Evolutionary conservation across 2,113 vertebrate species (phyloP).

Genomic region (Myanophis thanlyinensis): DNA sequence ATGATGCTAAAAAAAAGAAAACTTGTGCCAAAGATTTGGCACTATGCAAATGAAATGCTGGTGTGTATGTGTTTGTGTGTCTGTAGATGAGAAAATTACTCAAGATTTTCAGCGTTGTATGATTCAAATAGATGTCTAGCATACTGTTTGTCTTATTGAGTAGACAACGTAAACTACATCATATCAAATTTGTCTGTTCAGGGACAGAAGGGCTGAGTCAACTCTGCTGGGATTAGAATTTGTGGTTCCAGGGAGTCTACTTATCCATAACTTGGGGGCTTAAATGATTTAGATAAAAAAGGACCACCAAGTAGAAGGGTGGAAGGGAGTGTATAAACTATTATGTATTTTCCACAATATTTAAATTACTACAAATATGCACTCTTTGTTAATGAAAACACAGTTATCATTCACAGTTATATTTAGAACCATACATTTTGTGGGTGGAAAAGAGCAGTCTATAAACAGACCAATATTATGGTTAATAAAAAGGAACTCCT

Average conservation of each 20-base stretch:
- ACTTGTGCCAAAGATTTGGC: not conserved
- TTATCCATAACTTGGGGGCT: not conserved
- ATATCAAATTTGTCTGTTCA: not conserved
- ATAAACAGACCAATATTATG: not conserved
- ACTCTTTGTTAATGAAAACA: slow-evolving; percentile 21
- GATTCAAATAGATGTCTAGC: slow-evolving; percentile 3
- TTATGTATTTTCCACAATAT: slow-evolving; percentile 28
- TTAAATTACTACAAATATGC: slow-evolving; percentile 21
- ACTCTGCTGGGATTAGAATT: slow-evolving; percentile 10
- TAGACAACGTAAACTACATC: not conserved
- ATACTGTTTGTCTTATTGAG: slow-evolving; percentile 4
- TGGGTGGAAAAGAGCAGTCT: not conserved
- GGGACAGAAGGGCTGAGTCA: not conserved
- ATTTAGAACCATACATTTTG: slow-evolving; percentile 1
- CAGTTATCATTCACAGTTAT: slow-evolving; percentile 4
- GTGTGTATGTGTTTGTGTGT: not conserved
- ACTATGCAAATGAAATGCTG: not conserved
- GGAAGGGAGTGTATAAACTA: not conserved
- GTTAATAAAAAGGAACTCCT: not conserved
- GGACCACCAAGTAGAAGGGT: slow-evolving; percentile 2
- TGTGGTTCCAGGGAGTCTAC: slow-evolving; percentile 12
- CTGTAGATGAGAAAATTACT: not conserved
- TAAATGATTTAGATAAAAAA: slow-evolving; percentile 15
- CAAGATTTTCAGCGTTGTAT: not conserved
- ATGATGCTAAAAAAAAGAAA: not conserved